Evolutionary conservation across 2,888 invertebrate species (phyloP).

Genomic region (Ceramica pisi): DNA sequence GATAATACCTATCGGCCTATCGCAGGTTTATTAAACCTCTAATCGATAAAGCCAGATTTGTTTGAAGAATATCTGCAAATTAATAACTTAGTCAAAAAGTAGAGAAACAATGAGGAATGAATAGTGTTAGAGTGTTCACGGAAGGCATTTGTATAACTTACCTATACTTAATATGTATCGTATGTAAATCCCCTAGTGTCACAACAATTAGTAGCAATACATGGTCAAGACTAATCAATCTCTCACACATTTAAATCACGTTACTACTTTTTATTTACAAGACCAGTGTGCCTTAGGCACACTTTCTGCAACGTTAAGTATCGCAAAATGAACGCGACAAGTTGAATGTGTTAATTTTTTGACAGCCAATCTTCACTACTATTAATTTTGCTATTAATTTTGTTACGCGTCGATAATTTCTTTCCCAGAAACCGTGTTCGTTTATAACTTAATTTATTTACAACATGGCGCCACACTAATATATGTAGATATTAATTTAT

Average conservation of each 20-base stretch:
- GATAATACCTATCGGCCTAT: slow-evolving; percentile 4
- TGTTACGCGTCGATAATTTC: not conserved
- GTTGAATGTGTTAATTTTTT: not conserved
- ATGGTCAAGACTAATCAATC: slow-evolving; percentile 21
- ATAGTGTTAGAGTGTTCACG: not conserved
- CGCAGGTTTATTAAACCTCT: not conserved
- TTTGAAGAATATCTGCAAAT: not conserved
- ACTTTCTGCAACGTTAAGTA: not conserved
- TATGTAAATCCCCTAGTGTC: slow-evolving; percentile 22
- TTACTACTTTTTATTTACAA: slow-evolving; percentile 8
- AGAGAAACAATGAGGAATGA: not conserved
- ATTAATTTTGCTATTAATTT: too few species aligned
- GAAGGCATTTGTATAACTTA: slow-evolving; percentile 11
- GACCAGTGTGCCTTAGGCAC: not conserved
- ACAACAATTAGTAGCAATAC: slow-evolving; percentile 17
- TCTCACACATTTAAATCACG: slow-evolving; percentile 11
- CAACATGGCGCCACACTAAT: slow-evolving; percentile 14
- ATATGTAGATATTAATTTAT: slow-evolving; percentile 33
- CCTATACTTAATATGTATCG: not conserved
- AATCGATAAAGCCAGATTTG: not conserved
- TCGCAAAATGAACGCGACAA: not conserved
- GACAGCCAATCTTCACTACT: not conserved
- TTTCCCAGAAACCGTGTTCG: not conserved
- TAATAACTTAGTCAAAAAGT: not conserved
- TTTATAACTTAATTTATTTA: slow-evolving; percentile 17